Evolutionary conservation across 2,888 invertebrate genomes (phyloP), one percentile per base, ranked within the genome.

Genomic region (Elysia crispata): DNA sequence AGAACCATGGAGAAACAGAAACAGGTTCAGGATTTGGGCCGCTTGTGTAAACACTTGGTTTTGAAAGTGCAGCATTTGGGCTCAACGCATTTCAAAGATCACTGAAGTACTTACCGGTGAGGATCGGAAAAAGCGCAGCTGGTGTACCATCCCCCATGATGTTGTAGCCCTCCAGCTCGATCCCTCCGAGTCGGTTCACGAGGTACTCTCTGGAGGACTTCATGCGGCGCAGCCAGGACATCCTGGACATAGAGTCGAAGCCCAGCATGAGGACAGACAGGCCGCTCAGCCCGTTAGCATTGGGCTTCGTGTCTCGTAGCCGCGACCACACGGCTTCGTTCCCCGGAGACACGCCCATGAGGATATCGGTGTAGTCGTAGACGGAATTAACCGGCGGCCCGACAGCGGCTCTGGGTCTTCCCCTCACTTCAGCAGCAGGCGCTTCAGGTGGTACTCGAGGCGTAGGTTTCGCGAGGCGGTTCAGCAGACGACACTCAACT

Each of bases 241-340:
- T 95, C 73, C 95, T 94, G 0, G 97, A 96, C 0, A 98, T 92
- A 0, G 98, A 97, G 92, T 98, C 98, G 87, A 96, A 96, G 33
- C 77, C 82, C 20, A 79, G 11, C 28, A 79, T 66, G 0, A 60
- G 57, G 13, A 79, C 67, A 1, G 79, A 79, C 25, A 79, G 23
- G 18, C 75, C 75, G 41, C 41, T 11, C 20, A 79, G 75, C 20
- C 79, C 79, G 30, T 79, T 69, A 5, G 69, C 74, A 18, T 74
- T 74, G 54, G 75, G 75, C 25, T 74, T 74, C 6, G 23, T 33
- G 18, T 31, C 31, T 23, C 49, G 50, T 0, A 79, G 20, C 18
- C 74, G 64, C 23, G 74, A 66, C 41, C 13, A 41, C 20, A 79
- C 74, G 20, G 79, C 74, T 0, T 8, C 13, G n/a, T 79, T 79